phyloP scores from a whole-genome alignment of 2,113 vertebrate genomes.

The Erpornis zantholeuca region DNA sequence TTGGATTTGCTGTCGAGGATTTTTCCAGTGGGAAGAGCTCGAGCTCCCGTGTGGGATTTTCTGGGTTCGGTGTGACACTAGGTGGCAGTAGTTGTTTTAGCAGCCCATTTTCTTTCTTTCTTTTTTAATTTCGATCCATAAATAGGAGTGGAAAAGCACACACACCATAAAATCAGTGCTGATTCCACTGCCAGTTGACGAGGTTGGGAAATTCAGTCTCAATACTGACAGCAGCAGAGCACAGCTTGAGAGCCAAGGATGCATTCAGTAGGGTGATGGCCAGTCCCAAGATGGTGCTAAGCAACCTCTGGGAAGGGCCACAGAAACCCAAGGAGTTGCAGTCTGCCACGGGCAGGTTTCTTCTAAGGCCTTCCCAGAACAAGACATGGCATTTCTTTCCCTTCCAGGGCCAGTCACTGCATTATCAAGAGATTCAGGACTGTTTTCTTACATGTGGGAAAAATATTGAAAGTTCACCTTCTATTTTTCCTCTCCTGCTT shows the following conservation, averaged over 20 bases:
- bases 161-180: not conserved
- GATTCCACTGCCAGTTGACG: not conserved
- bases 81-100: conserved; percentile 46
- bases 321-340: not conserved
- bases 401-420: not conserved
- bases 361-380: not conserved
- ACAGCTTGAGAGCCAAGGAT: not conserved
- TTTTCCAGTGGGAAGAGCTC: not conserved
- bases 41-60: not conserved
- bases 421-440: not conserved
- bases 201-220: not conserved
- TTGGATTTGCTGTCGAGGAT: not conserved
- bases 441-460: not conserved
- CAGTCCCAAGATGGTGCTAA: not conserved
- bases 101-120: not conserved
- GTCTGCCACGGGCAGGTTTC: not conserved
- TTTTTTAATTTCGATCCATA: not conserved
- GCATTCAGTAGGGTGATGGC: not conserved
- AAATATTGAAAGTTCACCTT: not conserved
- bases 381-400: not conserved
- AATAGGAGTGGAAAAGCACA: not conserved
- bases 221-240: not conserved
- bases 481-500: not conserved
- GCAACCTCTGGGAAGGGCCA: not conserved
- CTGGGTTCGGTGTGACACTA: not conserved